phyloP scores from a whole-genome alignment of 2,797 vertebrate species.

The Peromyscus eremicus region DNA sequence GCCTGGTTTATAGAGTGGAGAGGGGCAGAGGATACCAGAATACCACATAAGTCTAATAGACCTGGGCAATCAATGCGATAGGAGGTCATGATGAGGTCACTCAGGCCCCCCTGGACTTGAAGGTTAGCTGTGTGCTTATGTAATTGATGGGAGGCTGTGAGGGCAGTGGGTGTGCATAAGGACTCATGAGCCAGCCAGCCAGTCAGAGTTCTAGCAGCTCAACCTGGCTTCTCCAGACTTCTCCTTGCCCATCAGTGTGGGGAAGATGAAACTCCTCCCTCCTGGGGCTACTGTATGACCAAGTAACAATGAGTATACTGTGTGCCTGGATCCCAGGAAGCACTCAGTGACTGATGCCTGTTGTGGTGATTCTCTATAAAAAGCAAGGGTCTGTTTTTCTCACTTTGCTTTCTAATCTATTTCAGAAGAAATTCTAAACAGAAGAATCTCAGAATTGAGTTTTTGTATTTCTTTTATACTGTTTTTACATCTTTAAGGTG shows the following conservation, averaged over 20 bases:
- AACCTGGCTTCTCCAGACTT: slow-evolving; percentile 40
- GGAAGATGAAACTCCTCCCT: not conserved
- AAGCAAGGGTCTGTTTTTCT: not conserved
- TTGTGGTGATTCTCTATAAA: not conserved
- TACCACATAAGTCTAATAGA: slow-evolving; percentile 37
- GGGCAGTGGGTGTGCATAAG: not conserved
- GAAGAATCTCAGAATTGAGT: slow-evolving; percentile 12
- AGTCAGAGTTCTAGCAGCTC: not conserved
- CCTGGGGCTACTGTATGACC: not conserved
- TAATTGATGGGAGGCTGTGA: slow-evolving; percentile 47
- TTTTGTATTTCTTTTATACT: slow-evolving; percentile 6
- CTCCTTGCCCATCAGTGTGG: not conserved
- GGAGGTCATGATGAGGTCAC: slow-evolving; percentile 67
- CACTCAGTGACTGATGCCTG: not conserved
- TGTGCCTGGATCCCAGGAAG: not conserved
- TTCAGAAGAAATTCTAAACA: slow-evolving; percentile 32
- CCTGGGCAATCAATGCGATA: slow-evolving; percentile 66
- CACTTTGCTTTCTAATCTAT: slow-evolving; percentile 48
- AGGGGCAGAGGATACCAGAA: slow-evolving; percentile 32
- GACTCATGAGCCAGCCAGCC: not conserved
- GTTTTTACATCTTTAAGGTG: slow-evolving; percentile 22
- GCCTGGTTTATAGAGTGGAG: not conserved
- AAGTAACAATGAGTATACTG: not conserved
- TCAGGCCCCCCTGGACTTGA: not conserved
- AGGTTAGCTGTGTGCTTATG: slow-evolving; percentile 20